Conservation (phyloP, 2,113 vertebrate genomes). For the Hippolais icterina region DNA sequence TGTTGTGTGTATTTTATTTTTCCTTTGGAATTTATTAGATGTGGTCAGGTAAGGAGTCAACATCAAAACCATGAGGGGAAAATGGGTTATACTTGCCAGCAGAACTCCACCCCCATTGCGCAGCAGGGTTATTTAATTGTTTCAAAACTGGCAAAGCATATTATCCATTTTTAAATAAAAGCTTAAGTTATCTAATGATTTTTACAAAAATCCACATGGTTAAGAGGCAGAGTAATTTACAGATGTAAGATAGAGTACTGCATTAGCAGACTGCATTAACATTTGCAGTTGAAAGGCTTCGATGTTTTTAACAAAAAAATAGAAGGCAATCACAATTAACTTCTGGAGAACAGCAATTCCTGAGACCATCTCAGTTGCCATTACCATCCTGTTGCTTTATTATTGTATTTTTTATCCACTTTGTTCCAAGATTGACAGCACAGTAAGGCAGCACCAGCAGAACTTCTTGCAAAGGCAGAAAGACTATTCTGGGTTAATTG, state of each 20-base stretch:
- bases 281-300: neutral
- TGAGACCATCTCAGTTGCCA: neutral
- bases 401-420: neutral
- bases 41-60: conserved; percentile 82
- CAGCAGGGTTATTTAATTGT: neutral
- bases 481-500: neutral
- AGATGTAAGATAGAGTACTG: neutral
- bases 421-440: neutral
- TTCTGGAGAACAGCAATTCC: neutral
- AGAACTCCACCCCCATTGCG: neutral
- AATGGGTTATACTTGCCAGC: neutral
- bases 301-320: neutral
- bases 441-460: neutral
- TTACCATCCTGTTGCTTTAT: neutral
- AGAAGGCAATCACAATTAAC: neutral
- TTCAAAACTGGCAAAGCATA: conserved; percentile 4
- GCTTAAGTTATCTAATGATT: neutral
- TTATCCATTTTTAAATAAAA: neutral
- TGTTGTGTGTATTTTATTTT: conserved; percentile 85
- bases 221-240: neutral
- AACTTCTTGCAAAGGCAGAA: neutral
- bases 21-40: conserved; percentile 89
- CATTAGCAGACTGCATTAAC: neutral
- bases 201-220: neutral
- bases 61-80: neutral